phyloP scores from a whole-genome alignment of 2,888 invertebrate genomes.

The Trachelus troglodyta region DNA sequence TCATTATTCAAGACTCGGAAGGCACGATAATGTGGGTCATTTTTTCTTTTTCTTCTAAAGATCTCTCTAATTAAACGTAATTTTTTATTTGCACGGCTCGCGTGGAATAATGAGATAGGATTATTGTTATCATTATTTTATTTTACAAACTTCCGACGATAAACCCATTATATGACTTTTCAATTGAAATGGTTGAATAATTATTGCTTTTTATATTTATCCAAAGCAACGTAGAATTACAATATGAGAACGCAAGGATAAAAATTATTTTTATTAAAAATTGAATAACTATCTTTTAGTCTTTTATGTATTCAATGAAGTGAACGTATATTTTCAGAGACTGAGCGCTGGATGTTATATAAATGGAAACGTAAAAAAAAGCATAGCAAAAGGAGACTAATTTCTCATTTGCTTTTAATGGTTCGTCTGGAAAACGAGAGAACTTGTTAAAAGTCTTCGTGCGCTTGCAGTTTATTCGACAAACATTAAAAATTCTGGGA shows the following conservation, averaged over 20 bases:
- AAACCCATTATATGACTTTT: not conserved
- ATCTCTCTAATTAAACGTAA: not conserved
- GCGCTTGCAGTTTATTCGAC: conserved; percentile 11
- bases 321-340: not conserved
- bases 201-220: not conserved
- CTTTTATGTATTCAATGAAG: not conserved
- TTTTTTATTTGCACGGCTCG: not conserved
- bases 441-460: conserved; percentile 29
- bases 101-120: not conserved
- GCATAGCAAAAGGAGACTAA: not conserved
- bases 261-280: no score
- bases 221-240: not conserved
- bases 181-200: not conserved
- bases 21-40: not conserved
- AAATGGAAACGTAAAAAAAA: not conserved
- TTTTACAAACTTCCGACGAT: not conserved
- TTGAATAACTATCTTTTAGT: no score
- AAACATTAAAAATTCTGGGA: conserved; percentile 1
- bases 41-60: not conserved
- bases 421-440: conserved; percentile 9
- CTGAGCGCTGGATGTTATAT: not conserved
- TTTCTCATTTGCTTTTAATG: not conserved
- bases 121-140: not conserved
- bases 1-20: not conserved
- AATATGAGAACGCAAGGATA: not conserved